phyloP scores from a whole-genome alignment of 1,140 invertebrate species.

The Ceratosolen fusciceps region DNA sequence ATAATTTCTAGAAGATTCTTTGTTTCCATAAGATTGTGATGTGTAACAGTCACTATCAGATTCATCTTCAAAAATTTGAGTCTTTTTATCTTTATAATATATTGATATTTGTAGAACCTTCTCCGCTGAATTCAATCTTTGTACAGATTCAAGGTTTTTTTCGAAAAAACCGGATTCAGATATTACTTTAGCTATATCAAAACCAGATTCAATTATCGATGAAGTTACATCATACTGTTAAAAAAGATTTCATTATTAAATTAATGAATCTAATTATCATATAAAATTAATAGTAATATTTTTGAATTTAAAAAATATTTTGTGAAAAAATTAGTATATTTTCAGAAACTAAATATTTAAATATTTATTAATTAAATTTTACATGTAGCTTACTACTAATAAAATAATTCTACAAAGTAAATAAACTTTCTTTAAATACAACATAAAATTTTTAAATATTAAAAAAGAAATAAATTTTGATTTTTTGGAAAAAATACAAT shows the following conservation, averaged over 20 bases:
- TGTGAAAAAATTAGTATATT: too few species aligned
- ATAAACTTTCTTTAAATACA: too few species aligned
- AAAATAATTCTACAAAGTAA: too few species aligned
- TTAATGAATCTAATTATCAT: too few species aligned
- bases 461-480: too few species aligned
- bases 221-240: conserved; percentile 11
- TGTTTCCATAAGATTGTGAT: not conserved
- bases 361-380: too few species aligned
- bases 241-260: not conserved
- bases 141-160: not conserved
- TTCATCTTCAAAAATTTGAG: conserved; percentile 5
- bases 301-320: too few species aligned
- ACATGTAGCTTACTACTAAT: too few species aligned
- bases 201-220: not conserved
- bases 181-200: not conserved
- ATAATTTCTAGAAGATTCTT: not conserved
- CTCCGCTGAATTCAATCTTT: not conserved
- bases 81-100: not conserved
- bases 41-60: not conserved
- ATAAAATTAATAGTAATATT: too few species aligned
- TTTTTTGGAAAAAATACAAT: too few species aligned
- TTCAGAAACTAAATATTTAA: too few species aligned
- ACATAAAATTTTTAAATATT: too few species aligned
- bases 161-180: not conserved
- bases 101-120: not conserved